Percentiles rank a stretch among this genome's conserved stretches.
Conservation (phyloP, 2,113 vertebrate genomes). For the Lophius piscatorius region DNA sequence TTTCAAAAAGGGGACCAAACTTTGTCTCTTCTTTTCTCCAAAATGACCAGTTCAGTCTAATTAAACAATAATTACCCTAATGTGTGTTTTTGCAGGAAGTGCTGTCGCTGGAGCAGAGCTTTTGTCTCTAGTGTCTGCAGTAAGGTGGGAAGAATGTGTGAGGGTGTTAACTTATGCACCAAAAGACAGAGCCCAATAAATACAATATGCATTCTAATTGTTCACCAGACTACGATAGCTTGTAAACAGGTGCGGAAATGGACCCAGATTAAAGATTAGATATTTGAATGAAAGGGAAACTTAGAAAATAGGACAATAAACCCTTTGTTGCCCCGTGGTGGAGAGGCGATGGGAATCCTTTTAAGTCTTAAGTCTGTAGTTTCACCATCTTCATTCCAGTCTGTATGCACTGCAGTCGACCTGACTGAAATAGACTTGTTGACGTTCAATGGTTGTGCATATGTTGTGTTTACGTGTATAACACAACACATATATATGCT, state of each 20-base stretch:
- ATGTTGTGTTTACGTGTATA: too few species aligned
- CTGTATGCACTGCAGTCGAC: too few species aligned
- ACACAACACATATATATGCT: too few species aligned
- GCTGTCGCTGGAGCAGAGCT: constrained; percentile 8
- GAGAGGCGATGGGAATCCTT: neutral
- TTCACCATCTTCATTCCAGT: too few species aligned
- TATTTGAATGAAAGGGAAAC: constrained; percentile 13
- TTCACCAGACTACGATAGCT: constrained; percentile 1
- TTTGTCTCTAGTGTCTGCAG: neutral
- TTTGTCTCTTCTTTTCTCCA: too few species aligned
- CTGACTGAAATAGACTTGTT: too few species aligned
- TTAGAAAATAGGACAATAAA: neutral
- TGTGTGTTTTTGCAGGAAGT: constrained; percentile 1
- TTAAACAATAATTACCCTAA: too few species aligned
- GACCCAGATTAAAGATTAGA: neutral
- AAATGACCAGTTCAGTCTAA: neutral
- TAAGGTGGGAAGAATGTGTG: constrained; percentile 5
- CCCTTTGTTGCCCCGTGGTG: neutral
- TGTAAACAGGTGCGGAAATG: constrained; percentile 21
- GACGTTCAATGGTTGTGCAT: too few species aligned
- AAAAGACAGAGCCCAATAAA: constrained; percentile 3
- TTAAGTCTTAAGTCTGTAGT: too few species aligned
- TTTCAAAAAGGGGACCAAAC: too few species aligned
- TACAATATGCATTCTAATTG: constrained; percentile 20
- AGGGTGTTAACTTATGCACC: constrained; percentile 12